Evolutionary conservation across 2,113 vertebrate genomes (phyloP).

Genomic region (Rattus rattus): DNA sequence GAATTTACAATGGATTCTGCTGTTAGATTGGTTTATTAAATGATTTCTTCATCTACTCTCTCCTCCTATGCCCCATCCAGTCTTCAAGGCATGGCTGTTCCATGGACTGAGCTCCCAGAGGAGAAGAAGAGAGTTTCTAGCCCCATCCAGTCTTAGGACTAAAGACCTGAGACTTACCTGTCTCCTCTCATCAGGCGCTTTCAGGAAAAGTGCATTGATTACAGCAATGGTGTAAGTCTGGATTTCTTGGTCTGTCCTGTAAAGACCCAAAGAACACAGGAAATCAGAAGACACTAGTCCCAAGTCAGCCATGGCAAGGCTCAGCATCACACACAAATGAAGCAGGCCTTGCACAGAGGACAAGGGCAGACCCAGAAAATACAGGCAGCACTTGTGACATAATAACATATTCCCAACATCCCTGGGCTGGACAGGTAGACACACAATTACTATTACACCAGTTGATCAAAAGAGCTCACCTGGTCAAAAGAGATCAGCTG

Average conservation of each 20-base stretch:
- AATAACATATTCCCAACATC: not conserved
- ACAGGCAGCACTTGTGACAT: not conserved
- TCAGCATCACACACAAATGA: not conserved
- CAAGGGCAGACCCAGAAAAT: not conserved
- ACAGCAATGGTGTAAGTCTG: slow-evolving; percentile 98
- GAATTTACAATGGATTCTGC: not conserved
- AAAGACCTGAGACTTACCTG: slow-evolving; percentile 89
- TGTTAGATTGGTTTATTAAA: not conserved
- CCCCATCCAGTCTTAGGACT: not conserved
- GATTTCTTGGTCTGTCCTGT: slow-evolving; percentile 98
- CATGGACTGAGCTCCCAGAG: not conserved
- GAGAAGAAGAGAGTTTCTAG: not conserved
- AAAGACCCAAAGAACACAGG: slow-evolving; percentile 41
- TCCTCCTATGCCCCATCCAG: not conserved
- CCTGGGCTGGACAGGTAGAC: not conserved
- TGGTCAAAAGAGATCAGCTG: not conserved
- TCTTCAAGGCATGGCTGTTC: not conserved
- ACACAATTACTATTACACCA: not conserved
- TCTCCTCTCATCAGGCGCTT: slow-evolving; percentile 97
- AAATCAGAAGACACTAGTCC: not conserved
- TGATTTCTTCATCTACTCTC: not conserved
- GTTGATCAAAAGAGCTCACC: too few species aligned
- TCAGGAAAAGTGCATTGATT: slow-evolving; percentile 98
- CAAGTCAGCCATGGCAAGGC: not conserved
- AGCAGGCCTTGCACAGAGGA: not conserved